phyloP scores from a whole-genome alignment of 2,888 invertebrate species.

The Leptinotarsa haldemani region DNA sequence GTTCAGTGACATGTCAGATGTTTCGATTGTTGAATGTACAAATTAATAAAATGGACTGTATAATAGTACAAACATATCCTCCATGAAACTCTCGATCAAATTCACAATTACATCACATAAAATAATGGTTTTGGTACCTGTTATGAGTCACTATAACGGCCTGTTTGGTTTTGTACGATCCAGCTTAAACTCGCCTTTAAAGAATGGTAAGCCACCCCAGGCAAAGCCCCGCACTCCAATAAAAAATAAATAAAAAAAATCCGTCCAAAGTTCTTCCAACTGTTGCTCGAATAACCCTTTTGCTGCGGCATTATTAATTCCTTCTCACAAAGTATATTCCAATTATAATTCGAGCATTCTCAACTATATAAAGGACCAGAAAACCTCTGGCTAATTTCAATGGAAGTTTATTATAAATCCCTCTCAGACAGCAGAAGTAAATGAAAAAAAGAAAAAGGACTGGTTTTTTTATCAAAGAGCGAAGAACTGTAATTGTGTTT shows the following conservation, averaged over 20 bases:
- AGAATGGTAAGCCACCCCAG: background rate
- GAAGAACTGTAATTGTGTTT: slow-evolving; percentile 38
- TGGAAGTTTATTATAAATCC: slow-evolving; percentile 42
- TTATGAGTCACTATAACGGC: background rate
- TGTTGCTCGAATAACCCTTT: slow-evolving; percentile 40
- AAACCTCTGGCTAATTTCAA: slow-evolving; percentile 50
- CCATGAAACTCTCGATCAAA: too few species aligned
- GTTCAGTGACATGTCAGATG: too few species aligned
- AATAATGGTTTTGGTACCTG: too few species aligned
- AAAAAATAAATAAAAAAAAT: slow-evolving; percentile 3
- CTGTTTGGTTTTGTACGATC: background rate
- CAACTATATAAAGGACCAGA: slow-evolving; percentile 48
- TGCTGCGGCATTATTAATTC: slow-evolving; percentile 31
- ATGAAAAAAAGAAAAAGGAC: slow-evolving; percentile 40
- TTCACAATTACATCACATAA: too few species aligned
- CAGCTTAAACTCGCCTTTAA: background rate
- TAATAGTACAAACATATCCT: too few species aligned
- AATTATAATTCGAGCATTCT: slow-evolving; percentile 46
- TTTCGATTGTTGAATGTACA: too few species aligned
- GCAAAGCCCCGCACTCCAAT: background rate
- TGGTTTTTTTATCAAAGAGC: slow-evolving; percentile 28
- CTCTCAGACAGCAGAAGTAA: slow-evolving; percentile 20
- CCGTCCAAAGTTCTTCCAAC: slow-evolving; percentile 24
- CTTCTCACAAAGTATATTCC: slow-evolving; percentile 42
- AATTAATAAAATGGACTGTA: too few species aligned